Percentiles rank a stretch among this genome's conserved stretches.
Conservation (phyloP, 1,140 invertebrate genomes). For the Caenorhabditis tropicalis region DNA sequence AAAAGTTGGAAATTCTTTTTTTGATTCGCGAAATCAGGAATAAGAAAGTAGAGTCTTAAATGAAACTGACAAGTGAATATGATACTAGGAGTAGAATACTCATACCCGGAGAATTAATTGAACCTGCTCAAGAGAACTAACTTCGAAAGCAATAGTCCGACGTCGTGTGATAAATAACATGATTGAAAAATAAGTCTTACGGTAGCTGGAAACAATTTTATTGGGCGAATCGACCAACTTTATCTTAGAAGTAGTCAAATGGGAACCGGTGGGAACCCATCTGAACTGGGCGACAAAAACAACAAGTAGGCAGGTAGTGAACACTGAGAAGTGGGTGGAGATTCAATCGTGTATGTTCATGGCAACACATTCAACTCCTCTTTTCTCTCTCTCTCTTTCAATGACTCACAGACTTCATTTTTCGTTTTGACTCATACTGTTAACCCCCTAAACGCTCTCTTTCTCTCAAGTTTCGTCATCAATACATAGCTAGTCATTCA, state of each 20-base stretch:
- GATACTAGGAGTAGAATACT: too few relatives aligned
- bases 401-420: conserved; percentile 18
- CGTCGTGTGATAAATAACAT: too few relatives aligned
- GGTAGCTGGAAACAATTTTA: not conserved
- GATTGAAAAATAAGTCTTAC: too few relatives aligned
- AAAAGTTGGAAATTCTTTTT: too few relatives aligned
- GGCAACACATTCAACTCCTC: conserved; percentile 34
- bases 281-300: not conserved
- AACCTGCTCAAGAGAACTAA: too few relatives aligned
- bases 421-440: conserved; percentile 38
- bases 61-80: too few relatives aligned
- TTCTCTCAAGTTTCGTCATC: conserved; percentile 24
- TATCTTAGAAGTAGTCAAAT: not conserved
- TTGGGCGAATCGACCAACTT: not conserved
- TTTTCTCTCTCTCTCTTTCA: not conserved
- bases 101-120: too few relatives aligned
- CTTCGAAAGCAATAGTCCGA: too few relatives aligned
- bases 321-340: conserved; percentile 15
- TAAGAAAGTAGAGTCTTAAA: too few relatives aligned
- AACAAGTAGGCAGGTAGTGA: not conserved
- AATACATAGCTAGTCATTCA: conserved; percentile 12
- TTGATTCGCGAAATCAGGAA: too few relatives aligned
- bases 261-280: not conserved
- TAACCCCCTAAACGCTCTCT: not conserved
- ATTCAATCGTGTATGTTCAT: conserved; percentile 30